Percentiles rank a stretch among this genome's conserved stretches.
These are phyloP conservation scores for Rostratula benghalensis DNA, from an alignment of 2,113 vertebrate species.

Conservation along the genomic window DNA sequence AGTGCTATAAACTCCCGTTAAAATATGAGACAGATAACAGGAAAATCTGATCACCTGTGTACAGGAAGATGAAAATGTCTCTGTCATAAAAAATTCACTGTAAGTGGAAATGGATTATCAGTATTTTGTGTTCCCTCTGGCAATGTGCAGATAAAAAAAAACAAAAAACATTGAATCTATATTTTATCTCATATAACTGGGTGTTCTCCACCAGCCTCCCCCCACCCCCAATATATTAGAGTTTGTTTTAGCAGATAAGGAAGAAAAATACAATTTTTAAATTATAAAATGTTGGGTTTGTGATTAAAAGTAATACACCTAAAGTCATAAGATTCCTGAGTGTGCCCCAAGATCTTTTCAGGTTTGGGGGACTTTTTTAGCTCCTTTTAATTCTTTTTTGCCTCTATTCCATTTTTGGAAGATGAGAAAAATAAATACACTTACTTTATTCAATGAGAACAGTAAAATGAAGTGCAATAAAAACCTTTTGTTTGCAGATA, in stretches of 20 bases:
- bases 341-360: neutral
- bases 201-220: accelerated
- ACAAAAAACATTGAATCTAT: neutral
- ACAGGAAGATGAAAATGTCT: neutral
- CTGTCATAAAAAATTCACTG: neutral
- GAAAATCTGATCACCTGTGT: neutral
- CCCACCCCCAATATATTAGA: neutral
- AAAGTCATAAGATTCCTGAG: neutral
- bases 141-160: neutral
- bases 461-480: neutral
- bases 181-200: neutral
- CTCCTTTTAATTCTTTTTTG: neutral
- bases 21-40: neutral
- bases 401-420: neutral
- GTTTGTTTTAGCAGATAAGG: neutral
- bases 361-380: neutral
- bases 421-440: neutral
- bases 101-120: neutral
- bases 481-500: neutral
- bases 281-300: neutral
- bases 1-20: neutral
- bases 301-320: neutral
- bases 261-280: neutral
- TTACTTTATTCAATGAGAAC: neutral
- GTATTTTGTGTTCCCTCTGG: neutral